Evolutionary conservation across 2,113 vertebrate species (phyloP).

Genomic region (Pangasianodon hypophthalmus): DNA sequence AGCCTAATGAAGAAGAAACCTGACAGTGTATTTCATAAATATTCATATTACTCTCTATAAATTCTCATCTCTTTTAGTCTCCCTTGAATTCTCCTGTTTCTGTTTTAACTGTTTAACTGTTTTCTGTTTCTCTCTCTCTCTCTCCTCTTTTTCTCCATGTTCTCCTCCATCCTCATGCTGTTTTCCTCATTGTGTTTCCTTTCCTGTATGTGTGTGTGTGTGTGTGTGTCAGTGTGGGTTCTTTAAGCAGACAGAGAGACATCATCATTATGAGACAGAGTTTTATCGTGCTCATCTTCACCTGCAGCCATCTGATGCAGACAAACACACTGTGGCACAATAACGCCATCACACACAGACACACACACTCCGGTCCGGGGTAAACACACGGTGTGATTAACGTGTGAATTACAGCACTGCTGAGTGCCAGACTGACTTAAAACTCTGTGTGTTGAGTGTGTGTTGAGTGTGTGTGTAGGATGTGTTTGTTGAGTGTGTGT

Average conservation of each 20-base stretch:
- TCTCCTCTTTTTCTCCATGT: not conserved
- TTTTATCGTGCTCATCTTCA: conserved; percentile 85
- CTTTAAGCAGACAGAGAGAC: conserved; percentile 80
- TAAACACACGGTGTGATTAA: conserved; percentile 10
- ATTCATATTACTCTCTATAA: not conserved
- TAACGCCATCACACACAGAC: not conserved
- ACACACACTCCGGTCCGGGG: conserved; percentile 1
- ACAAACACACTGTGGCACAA: conserved; percentile 77
- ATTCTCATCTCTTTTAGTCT: not conserved
- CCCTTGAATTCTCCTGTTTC: not conserved
- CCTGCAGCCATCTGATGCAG: conserved; percentile 84
- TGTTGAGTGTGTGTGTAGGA: not conserved
- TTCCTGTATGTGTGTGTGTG: conserved; percentile 1
- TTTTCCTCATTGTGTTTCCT: conserved; percentile 32
- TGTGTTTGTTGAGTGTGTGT: not conserved
- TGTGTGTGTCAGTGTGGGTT: conserved; percentile 82
- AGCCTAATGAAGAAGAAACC: not conserved
- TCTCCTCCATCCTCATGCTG: not conserved
- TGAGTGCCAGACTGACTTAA: too few relatives aligned
- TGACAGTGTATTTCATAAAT: not conserved
- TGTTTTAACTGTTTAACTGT: not conserved
- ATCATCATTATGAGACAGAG: conserved; percentile 79
- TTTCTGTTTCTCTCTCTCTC: not conserved
- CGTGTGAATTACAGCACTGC: not conserved
- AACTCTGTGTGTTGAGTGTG: not conserved